Evolutionary conservation across 2,888 invertebrate genomes (phyloP), one percentile per base, ranked within the genome.

Genomic region (Leucophora obtusa): DNA sequence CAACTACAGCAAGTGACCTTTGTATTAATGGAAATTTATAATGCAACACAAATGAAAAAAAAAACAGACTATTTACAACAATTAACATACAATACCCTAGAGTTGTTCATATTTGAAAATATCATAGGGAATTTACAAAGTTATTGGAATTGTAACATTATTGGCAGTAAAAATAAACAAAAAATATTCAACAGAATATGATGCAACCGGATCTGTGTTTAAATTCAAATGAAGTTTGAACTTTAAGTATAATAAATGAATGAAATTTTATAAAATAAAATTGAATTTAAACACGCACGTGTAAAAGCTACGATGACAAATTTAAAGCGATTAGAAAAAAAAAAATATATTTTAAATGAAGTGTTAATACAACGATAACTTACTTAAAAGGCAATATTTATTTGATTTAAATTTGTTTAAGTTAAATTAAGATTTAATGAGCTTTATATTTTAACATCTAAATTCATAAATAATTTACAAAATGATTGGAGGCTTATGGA

Each of bases 101-200:
- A 47, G 54, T 76, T 63, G 24, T 62, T 63, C 38, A 33, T 63
- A 62, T 79, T 79, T 54, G 38, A 58, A 51, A 70, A 51, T 35
- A 60, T 77, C 69, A 73, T 21, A 77, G 81, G 81, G 73, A 81
- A 69, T 80, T 76, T 72, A 58, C 59, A 58, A 69, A 69, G 59
- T 73, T 58, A 68, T 77, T 77, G 73, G 73, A 81, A 77, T 77
- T 81, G 65, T 77, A 81, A 77, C 77, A 81, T n/a, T 47, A 47
- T n/a, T 47, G 43, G 6, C 14, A n/a, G n/a, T 47, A 47, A 47
- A 47, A 14, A 43, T 14, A 14, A 43, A 43, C 14, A 43, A 11
- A 38, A 38, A 38, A 28, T 1, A 21, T 7, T 4, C 28, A 3
- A 28, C 1, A 11, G 0, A 38, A 38, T 11, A 38, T 38, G 38